phyloP scores from a whole-genome alignment of 2,113 vertebrate genomes.

The Microtus richardsoni region DNA sequence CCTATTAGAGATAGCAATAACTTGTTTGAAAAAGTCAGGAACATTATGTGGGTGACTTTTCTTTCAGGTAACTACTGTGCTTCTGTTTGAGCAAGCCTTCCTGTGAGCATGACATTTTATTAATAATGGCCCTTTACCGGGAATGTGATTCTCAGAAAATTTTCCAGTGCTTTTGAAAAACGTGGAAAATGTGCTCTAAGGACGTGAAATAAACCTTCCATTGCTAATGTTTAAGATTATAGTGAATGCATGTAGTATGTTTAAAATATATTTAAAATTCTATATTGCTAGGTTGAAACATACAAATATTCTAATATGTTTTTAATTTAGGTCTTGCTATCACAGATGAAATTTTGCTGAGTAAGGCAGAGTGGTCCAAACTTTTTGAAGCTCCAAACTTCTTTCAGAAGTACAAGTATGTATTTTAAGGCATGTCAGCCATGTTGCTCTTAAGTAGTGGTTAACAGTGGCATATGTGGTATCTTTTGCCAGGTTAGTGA shows the following conservation, averaged over 20 bases:
- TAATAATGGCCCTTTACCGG: neutral
- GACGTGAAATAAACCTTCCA: neutral
- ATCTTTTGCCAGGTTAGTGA: slow-evolving; percentile 45
- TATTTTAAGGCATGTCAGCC: slow-evolving; percentile 92
- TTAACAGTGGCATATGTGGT: slow-evolving; percentile 47
- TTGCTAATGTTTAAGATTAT: slow-evolving; percentile 45
- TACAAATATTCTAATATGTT: slow-evolving; percentile 85
- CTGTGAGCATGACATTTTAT: slow-evolving; percentile 25
- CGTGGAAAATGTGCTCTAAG: slow-evolving; percentile 40
- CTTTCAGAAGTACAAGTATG: slow-evolving; percentile 98
- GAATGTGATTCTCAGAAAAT: neutral
- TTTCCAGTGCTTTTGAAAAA: neutral
- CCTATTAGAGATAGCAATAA: neutral
- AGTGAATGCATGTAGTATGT: slow-evolving; percentile 70
- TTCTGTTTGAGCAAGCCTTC: neutral
- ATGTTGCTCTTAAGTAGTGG: slow-evolving; percentile 79
- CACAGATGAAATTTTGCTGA: slow-evolving; percentile 95
- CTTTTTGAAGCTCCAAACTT: slow-evolving; percentile 97
- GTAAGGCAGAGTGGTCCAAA: slow-evolving; percentile 96
- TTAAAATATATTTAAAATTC: slow-evolving; percentile 63
- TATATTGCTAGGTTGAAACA: slow-evolving; percentile 65
- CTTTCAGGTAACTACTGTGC: neutral
- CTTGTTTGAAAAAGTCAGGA: slow-evolving; percentile 44
- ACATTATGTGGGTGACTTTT: neutral
- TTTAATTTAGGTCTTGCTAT: slow-evolving; percentile 93